Conservation (phyloP, 2,888 invertebrate genomes). For the Dromius quadrimaculatus region DNA sequence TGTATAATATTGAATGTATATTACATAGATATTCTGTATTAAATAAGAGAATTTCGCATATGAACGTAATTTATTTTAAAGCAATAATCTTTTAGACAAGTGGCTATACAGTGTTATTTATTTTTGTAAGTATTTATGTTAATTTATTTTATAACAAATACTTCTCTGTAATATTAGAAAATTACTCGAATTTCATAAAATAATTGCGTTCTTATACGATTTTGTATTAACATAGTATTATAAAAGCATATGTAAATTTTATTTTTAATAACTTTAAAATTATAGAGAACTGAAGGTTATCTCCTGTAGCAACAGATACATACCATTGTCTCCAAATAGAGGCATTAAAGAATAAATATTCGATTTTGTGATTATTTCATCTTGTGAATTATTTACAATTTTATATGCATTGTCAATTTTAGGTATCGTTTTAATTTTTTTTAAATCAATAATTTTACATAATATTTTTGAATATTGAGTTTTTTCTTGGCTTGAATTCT, state of each 20-base stretch:
- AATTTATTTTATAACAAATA: constrained; percentile 27
- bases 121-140: constrained; percentile 34
- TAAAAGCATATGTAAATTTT: constrained; percentile 32
- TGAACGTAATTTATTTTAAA: constrained; percentile 30
- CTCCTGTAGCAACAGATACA: constrained; percentile 32
- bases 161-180: background rate
- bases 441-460: constrained; percentile 13
- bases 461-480: constrained; percentile 7
- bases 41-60: constrained; percentile 26
- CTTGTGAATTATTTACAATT: constrained; percentile 32
- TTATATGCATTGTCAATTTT: constrained; percentile 23
- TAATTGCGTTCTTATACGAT: constrained; percentile 37
- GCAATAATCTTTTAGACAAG: constrained; percentile 12
- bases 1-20: constrained; percentile 36
- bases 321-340: constrained; percentile 22
- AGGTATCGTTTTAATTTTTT: background rate
- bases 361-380: constrained; percentile 27
- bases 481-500: constrained; percentile 18
- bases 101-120: constrained; percentile 27
- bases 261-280: constrained; percentile 35
- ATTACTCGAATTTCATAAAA: constrained; percentile 1
- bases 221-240: constrained; percentile 37
- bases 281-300: constrained; percentile 33
- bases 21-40: constrained; percentile 29
- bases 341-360: constrained; percentile 16